Conservation (phyloP, 2,113 vertebrate species). For the Ascaphus truei region DNA sequence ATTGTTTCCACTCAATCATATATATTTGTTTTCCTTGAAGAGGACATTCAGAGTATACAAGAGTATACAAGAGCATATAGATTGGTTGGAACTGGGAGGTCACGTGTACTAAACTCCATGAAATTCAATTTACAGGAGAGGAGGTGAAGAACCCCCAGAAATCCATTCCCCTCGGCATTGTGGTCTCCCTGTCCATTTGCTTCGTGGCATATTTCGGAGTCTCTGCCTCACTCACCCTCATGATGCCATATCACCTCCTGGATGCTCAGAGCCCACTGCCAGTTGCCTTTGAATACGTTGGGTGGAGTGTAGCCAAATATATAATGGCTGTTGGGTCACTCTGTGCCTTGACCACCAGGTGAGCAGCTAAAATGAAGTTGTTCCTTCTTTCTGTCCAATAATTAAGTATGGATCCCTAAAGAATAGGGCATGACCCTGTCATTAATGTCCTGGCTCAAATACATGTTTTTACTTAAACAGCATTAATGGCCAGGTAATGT, state of each 20-base stretch:
- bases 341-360: constrained; percentile 54
- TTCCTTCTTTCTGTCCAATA: too few relatives aligned
- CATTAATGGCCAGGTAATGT: too few relatives aligned
- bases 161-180: constrained; percentile 73
- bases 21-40: too few relatives aligned
- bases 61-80: too few relatives aligned
- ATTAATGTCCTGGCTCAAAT: too few relatives aligned
- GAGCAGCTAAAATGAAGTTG: too few relatives aligned
- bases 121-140: constrained; percentile 63
- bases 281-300: constrained; percentile 67
- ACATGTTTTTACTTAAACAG: too few relatives aligned
- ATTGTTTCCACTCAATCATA: too few relatives aligned
- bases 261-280: constrained; percentile 70
- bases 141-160: constrained; percentile 77
- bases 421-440: too few relatives aligned
- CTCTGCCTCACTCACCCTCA: constrained; percentile 79
- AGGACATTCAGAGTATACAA: too few relatives aligned
- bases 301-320: constrained; percentile 72
- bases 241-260: constrained; percentile 83
- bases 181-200: constrained; percentile 78
- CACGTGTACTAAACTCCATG: neutral
- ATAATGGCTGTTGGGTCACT: constrained; percentile 46
- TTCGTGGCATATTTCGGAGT: constrained; percentile 79
- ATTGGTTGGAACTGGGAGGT: too few relatives aligned
- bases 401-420: too few relatives aligned